These are phyloP conservation scores for Lordiphosa fenestrarum DNA, from an alignment of 2,888 invertebrate genomes.

Conservation along the genomic window DNA sequence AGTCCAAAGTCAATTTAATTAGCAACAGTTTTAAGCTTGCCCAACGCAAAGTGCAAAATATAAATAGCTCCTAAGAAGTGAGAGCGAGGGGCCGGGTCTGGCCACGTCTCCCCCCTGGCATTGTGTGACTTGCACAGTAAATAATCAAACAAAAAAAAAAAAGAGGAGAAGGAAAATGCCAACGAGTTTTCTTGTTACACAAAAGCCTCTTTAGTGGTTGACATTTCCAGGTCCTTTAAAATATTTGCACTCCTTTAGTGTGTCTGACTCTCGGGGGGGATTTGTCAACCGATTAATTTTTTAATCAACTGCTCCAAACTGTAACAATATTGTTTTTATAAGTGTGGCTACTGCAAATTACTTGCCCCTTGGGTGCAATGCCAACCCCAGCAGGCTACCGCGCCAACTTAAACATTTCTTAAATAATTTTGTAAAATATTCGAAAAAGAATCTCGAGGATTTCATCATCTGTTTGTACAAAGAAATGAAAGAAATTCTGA, in stretches of 20 bases:
- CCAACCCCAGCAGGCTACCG: no score
- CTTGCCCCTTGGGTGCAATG: no score
- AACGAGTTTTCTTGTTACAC: slow-evolving; percentile 17
- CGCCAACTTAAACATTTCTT: slow-evolving; percentile 1
- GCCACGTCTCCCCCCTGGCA: neutral
- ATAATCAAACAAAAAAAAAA: slow-evolving; percentile 1
- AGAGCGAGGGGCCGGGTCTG: neutral
- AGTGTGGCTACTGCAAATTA: no score
- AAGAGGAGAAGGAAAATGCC: slow-evolving; percentile 1
- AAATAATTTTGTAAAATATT: slow-evolving; percentile 9
- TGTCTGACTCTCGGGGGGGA: slow-evolving; percentile 1
- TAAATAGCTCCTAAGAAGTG: slow-evolving; percentile 2
- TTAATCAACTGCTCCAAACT: slow-evolving; percentile 28
- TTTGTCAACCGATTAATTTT: slow-evolving; percentile 40
- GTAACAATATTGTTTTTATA: neutral
- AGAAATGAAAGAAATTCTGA: slow-evolving; percentile 11
- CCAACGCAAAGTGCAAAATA: slow-evolving; percentile 2
- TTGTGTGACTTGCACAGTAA: slow-evolving; percentile 8
- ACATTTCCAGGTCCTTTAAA: slow-evolving; percentile 6
- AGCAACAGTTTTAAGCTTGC: slow-evolving; percentile 24
- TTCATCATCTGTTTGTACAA: neutral
- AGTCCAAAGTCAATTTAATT: slow-evolving; percentile 41
- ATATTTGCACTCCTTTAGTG: slow-evolving; percentile 2
- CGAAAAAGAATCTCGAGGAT: slow-evolving; percentile 2
- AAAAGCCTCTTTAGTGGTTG: slow-evolving; percentile 35